Evolutionary conservation across 35 echinoderm and acorn worm species (phyloP).

Genomic region (Heliocidaris tuberculata): DNA sequence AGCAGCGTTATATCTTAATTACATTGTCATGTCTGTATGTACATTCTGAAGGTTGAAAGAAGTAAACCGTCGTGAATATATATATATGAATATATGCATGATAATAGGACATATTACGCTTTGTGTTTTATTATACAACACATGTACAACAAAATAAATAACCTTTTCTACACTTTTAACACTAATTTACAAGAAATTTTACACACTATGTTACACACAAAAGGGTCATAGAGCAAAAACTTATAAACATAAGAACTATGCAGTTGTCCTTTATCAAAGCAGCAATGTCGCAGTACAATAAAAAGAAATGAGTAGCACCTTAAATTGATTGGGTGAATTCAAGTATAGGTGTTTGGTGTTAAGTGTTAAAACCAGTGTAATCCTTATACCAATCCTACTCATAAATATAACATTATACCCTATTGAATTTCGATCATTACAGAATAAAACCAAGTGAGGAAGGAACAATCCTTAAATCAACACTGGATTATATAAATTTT

Average conservation of each 20-base stretch:
- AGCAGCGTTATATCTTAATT: not conserved
- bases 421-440: not conserved
- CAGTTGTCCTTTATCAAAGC: not conserved
- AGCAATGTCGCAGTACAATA: not conserved
- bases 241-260: not conserved
- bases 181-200: slow-evolving; percentile 35
- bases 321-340: not conserved
- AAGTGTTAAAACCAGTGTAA: not conserved
- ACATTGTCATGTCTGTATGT: not conserved
- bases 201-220: slow-evolving; percentile 18
- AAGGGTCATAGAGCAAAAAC: not conserved
- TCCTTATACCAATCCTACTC: not conserved
- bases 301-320: not conserved
- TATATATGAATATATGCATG: not conserved
- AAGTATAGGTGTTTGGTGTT: not conserved
- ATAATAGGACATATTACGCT: not conserved
- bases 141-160: slow-evolving; percentile 42
- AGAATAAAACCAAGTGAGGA: not conserved
- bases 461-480: not conserved
- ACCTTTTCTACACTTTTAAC: slow-evolving; percentile 31
- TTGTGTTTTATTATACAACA: not conserved
- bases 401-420: not conserved
- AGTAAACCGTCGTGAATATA: not conserved
- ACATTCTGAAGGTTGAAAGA: not conserved
- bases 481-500: not conserved